Base-by-base conservation (phyloP, 2,113 vertebrate genomes). In the Myanophis thanlyinensis region DNA sequence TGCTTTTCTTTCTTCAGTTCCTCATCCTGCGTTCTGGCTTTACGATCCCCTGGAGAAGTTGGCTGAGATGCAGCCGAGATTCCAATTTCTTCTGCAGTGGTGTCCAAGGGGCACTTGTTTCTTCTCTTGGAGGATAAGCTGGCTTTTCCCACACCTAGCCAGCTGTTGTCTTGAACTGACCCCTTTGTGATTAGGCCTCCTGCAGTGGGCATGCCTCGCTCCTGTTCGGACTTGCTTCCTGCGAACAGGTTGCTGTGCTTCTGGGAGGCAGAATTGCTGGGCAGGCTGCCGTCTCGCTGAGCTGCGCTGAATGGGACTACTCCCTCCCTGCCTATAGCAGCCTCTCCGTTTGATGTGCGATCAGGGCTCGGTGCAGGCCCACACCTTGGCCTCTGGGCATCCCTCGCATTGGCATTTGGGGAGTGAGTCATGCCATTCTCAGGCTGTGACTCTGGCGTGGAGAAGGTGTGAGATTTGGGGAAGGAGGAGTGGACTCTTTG, bases 401-500 rank as follows among this genome's bases (percentile, higher is more conserved):
- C 88, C 4, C 25, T 56, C 80, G 51, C 23, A 44, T 35, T 27
- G 11, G 73, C 54, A 51, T 18, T 62, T 86, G 35, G 89, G 35
- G 92, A 27, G 18, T 93, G 92, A 90, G 73, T 90, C 88, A 90
- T 51, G 80, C 80, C 56, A 48, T 22, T 89, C 85, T 89, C 88
- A 30, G 11, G 46, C 30, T 48, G 51, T 20, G 87, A 40, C 52
- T 23, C 51, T 85, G 25, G 22, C 2, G 13, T 2, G 53, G 87
- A 85, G 87, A 3, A 40, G 20, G 20, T 59, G 44, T 5, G 23
- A 3, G 23, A 30, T 59, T 89, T 93, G 0, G 0, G 0, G 5
- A 23, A 13, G 85, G 51, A 84, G 0, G 3, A 0, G 0, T 20
- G 88, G 90, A 13, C 22, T 54, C 59, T 4, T 0, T 9, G 4